These are phyloP conservation scores for Oopsacas minuta DNA, from an alignment of 37 sponge, comb jelly and placozoan species.

Conservation along the genomic window DNA sequence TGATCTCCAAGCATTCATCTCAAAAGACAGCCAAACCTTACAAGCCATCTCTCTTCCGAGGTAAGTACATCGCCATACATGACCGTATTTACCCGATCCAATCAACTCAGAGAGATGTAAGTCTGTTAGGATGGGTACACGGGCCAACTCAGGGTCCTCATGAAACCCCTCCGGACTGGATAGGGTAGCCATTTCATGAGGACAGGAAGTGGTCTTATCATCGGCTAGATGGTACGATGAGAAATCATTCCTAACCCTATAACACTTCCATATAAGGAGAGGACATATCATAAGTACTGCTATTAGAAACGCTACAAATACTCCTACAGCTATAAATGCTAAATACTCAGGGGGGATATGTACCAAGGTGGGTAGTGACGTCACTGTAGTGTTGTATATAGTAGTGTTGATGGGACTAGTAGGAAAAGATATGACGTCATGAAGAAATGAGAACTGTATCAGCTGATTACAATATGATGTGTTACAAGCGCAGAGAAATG, in stretches of 20 bases:
- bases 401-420: not conserved
- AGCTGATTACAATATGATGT: not conserved
- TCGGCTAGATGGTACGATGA: not conserved
- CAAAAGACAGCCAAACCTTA: conserved; percentile 66
- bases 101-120: conserved; percentile 22
- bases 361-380: not conserved
- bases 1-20: conserved; percentile 56
- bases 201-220: not conserved
- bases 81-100: conserved; percentile 72
- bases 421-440: not conserved
- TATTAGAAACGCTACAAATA: not conserved
- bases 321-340: not conserved
- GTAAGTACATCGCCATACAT: conserved; percentile 58
- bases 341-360: not conserved
- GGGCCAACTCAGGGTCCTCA: conserved; percentile 8
- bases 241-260: not conserved
- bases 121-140: not conserved
- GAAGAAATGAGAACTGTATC: not conserved
- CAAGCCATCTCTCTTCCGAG: conserved; percentile 65
- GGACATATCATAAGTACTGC: not conserved
- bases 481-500: not conserved
- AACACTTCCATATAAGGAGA: not conserved
- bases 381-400: not conserved
- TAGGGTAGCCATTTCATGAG: not conserved
- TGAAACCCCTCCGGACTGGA: conserved; percentile 4